Evolutionary conservation across 2,888 invertebrate species (phyloP).

Genomic region (Schizotus pectinicornis): DNA sequence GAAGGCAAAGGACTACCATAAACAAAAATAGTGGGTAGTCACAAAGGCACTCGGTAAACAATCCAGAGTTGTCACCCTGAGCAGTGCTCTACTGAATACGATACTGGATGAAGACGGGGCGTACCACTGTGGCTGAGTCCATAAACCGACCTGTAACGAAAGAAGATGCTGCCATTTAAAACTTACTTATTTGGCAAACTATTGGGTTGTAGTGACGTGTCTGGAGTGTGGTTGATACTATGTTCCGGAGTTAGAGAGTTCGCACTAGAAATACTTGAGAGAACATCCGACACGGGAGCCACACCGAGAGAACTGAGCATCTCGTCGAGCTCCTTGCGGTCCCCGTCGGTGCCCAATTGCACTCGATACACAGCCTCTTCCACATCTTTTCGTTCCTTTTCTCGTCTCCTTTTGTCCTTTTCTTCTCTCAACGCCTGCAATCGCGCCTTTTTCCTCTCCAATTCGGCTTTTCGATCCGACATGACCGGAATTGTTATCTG

Average conservation of each 20-base stretch:
- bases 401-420: constrained; percentile 82
- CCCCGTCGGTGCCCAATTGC: constrained; percentile 58
- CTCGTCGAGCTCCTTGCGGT: constrained; percentile 79
- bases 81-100: no score
- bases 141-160: no score
- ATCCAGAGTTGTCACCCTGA: no score
- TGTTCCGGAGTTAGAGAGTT: constrained; percentile 82
- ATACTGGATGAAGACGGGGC: no score
- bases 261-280: constrained; percentile 82
- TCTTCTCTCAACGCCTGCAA: constrained; percentile 88
- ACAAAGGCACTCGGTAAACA: no score
- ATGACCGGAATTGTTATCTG: constrained; percentile 57
- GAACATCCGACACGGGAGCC: constrained; percentile 84
- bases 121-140: no score
- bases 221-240: constrained; percentile 79
- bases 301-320: constrained; percentile 87
- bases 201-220: constrained; percentile 76
- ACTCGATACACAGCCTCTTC: constrained; percentile 68
- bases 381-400: constrained; percentile 88
- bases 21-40: no score
- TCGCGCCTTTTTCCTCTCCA: constrained; percentile 91
- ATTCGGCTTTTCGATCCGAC: constrained; percentile 90
- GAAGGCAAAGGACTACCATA: no score
- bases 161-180: constrained; percentile 8
- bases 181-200: constrained; percentile 63